Base-by-base conservation (phyloP, 2,888 invertebrate genomes). In the Oligia fasciuncula region DNA sequence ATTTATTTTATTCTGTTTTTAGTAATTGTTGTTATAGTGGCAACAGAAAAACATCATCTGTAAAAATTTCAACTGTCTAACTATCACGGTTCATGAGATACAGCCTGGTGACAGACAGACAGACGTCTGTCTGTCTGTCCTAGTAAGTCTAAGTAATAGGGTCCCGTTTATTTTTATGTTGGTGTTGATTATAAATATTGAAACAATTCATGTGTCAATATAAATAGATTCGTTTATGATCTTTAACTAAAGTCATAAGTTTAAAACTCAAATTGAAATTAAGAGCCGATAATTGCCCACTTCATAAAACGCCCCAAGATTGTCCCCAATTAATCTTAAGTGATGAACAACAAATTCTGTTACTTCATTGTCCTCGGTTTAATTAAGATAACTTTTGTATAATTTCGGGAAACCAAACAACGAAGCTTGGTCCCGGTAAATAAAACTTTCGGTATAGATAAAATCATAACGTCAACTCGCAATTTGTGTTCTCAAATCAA, bases 371-470 rank as follows among this genome's bases (percentile, higher is more conserved):
- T 11, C 73, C 40, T 75, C 60, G 57, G 13, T 35, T 73, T 66
- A 62, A 82, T 85, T 81, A 14, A 63, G 13, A 49, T 29, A 85
- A 71, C 35, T 70, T 80, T 71, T 76, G 40, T 23, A 67, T 49
- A 51, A 80, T 57, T 71, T 60, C 23, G 19, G 46, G 13, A 60
- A 73, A 62, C 29, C n/a, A 65, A 73, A 77, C 62, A 69, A 62
- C 60, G n/a, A 60, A 67, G 65, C 2, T 23, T 23, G 35, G n/a
- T 60, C 51, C 9, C n/a, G 4, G 17, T 19, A 54, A 62, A 54
- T 54, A 63, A 69, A 57, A 66, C 40, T 40, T 74, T 70, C 29
- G 14, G 17, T 1, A 23, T 23, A 23, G 65, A 65, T 14, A n/a
- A 79, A 54, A 60, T 54, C 65, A 57, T 72, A 74, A 73, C 54